Evolutionary conservation across 1,140 invertebrate species (phyloP).

Genomic region (Stegodyphus dumicola): DNA sequence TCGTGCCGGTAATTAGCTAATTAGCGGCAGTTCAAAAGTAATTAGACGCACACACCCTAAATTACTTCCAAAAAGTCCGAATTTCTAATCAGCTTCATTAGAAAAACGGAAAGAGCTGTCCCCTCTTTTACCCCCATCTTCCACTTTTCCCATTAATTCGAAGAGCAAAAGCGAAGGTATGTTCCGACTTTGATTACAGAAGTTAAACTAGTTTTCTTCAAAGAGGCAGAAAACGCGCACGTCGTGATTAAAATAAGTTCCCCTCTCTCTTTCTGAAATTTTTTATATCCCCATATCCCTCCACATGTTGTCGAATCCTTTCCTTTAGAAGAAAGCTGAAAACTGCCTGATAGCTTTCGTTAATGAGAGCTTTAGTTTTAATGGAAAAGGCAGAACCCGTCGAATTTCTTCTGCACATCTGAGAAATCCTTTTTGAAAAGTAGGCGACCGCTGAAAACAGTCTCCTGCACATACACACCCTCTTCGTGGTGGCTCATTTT

Average conservation of each 20-base stretch:
- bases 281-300: background rate
- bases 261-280: background rate
- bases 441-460: conserved; percentile 5
- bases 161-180: conserved; percentile 56
- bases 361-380: conserved; percentile 60
- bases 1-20: conserved; percentile 62
- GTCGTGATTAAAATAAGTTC: conserved; percentile 55
- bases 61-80: conserved; percentile 62
- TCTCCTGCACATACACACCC: conserved; percentile 5
- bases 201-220: conserved; percentile 61
- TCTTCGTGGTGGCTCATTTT: conserved; percentile 11
- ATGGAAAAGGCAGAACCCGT: conserved; percentile 28
- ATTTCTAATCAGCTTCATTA: conserved; percentile 62
- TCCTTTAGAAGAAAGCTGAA: conserved; percentile 24
- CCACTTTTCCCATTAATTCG: conserved; percentile 52
- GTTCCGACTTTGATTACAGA: conserved; percentile 60
- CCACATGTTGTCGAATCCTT: conserved; percentile 35
- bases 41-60: conserved; percentile 62
- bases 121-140: background rate
- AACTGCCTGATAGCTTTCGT: conserved; percentile 30
- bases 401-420: background rate
- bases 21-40: conserved; percentile 62
- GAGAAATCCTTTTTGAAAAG: conserved; percentile 47
- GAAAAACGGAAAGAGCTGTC: conserved; percentile 47
- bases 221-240: conserved; percentile 9